Evolutionary conservation across 2,113 vertebrate species (phyloP).

Genomic region (Cyrtonyx montezumae): DNA sequence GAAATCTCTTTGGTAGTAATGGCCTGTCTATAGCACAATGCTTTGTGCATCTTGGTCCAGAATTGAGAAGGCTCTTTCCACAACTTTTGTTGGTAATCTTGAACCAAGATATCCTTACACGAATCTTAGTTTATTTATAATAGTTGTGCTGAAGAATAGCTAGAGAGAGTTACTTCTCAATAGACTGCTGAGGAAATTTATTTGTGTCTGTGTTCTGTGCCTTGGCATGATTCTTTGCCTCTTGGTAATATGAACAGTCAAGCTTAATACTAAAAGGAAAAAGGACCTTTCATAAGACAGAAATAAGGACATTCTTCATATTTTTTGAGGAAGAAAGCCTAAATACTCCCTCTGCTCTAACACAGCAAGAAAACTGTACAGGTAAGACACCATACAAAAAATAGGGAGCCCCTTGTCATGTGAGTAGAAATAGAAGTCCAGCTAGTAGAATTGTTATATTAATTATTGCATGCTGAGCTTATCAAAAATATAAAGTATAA

Average conservation of each 20-base stretch:
- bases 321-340: background rate
- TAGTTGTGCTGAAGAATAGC: background rate
- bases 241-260: background rate
- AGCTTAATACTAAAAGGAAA: background rate
- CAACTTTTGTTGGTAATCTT: background rate
- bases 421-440: background rate
- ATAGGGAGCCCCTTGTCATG: background rate
- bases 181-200: background rate
- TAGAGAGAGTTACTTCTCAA: background rate
- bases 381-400: background rate
- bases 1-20: background rate
- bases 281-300: background rate
- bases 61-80: background rate
- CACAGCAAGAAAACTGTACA: background rate
- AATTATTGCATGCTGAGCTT: background rate
- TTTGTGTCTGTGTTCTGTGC: background rate
- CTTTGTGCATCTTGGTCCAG: background rate
- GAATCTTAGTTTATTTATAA: background rate
- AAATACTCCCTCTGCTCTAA: background rate
- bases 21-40: accelerated
- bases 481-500: background rate
- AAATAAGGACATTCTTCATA: background rate
- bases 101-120: background rate
- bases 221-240: background rate
- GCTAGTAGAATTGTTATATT: background rate